Evolutionary conservation across 1,140 invertebrate species (phyloP), one percentile per base, ranked within the genome.

Genomic region (Drosophila athabasca): DNA sequence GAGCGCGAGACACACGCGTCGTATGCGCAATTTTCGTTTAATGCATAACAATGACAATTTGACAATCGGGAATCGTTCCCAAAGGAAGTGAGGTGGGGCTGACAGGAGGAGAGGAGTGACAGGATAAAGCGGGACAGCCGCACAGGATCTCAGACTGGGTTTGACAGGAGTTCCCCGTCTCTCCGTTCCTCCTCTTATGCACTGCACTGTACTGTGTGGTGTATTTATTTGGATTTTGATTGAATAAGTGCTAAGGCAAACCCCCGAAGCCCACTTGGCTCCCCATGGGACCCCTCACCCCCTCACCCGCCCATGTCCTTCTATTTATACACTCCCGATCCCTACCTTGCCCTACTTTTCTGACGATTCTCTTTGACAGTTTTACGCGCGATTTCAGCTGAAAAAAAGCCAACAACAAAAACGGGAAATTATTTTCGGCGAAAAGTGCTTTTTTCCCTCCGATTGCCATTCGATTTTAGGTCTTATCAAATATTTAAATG

Each of bases 201-300:
- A 9, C 31, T 31, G 13, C 43, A 57, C 54, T 73, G 53, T 46
- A 70, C 57, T 79, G 75, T 79, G 75, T 26, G 5, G 24, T 26
- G 24, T 75, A 83, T 79, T 83, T 83, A 83, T 83, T 83, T 83
- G 74, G 75, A 78, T 71, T 80, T 80, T 80, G 80, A 83, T 83
- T 83, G 76, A 83, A 83, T 83, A 83, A 83, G 80, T 83, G 80
- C 76, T 67, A 62, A 67, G 64, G 65, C 64, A 78, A 71, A 35
- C 44, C 35, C 69, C 49, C 68, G 52, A 55, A 60, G 62, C 46
- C 31, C 53, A 31, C 31, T 31, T 31, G 8, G 8, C 31, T 31
- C 31, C 8, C 2, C 31, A 31, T 31, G 3, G 29, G 29, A 0
- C 7, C 29, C 6, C 29, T 3, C 29, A 2, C 7, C 8, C 29